Percentiles rank a stretch among this genome's conserved stretches.
Conservation (phyloP, 2,113 vertebrate genomes). For the Electrona antarctica region DNA sequence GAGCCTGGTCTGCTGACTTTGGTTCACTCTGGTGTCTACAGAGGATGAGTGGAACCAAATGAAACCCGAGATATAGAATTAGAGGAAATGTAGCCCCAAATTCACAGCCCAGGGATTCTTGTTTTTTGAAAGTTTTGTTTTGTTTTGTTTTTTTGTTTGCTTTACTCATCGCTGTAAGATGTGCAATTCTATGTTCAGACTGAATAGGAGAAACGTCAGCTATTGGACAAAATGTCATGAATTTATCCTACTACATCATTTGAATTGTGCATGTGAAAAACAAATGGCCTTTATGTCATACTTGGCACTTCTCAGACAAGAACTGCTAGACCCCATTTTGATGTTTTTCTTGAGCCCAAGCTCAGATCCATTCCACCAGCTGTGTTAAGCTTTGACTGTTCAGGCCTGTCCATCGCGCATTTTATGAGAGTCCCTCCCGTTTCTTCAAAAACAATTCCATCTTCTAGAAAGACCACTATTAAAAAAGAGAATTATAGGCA, state of each 20-base stretch:
- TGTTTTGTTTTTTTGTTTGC: slow-evolving; percentile 35
- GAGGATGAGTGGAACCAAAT: slow-evolving; percentile 51
- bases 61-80: slow-evolving; percentile 62
- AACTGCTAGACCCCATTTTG: slow-evolving; percentile 43
- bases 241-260: slow-evolving; percentile 9
- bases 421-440: slow-evolving; percentile 52
- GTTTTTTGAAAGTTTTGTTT: background rate
- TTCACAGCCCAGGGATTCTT: slow-evolving; percentile 6
- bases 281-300: slow-evolving; percentile 67
- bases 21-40: slow-evolving; percentile 45
- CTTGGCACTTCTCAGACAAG: slow-evolving; percentile 49
- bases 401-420: slow-evolving; percentile 50
- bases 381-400: slow-evolving; percentile 47
- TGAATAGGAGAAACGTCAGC: background rate
- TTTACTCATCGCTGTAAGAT: background rate
- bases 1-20: slow-evolving; percentile 45
- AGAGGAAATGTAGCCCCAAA: slow-evolving; percentile 25
- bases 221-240: slow-evolving; percentile 18
- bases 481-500: slow-evolving; percentile 46
- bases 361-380: slow-evolving; percentile 65
- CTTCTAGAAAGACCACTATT: slow-evolving; percentile 49
- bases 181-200: background rate
- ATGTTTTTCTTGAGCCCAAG: slow-evolving; percentile 58
- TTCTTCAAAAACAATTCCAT: slow-evolving; percentile 7
- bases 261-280: slow-evolving; percentile 53